These are phyloP conservation scores for Cylindroiulus punctatus DNA, from an alignment of 2,888 invertebrate species.

Conservation along the genomic window DNA sequence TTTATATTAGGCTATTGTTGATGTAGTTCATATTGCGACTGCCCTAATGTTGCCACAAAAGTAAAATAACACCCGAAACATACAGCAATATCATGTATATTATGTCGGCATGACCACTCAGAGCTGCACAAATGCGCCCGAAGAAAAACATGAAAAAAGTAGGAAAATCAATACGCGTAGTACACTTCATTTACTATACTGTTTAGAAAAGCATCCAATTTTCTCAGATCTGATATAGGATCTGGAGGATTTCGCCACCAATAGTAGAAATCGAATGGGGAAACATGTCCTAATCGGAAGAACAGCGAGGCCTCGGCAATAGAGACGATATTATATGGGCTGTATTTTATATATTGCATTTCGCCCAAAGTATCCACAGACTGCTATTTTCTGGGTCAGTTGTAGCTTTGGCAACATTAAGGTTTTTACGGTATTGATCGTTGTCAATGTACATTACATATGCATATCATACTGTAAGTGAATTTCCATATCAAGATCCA, in stretches of 20 bases:
- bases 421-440: slow-evolving; percentile 48
- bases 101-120: slow-evolving; percentile 17
- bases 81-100: slow-evolving; percentile 42
- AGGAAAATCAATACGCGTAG: slow-evolving; percentile 42
- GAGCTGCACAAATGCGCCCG: slow-evolving; percentile 4
- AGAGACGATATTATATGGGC: background rate
- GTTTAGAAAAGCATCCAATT: slow-evolving; percentile 53
- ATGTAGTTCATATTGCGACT: slow-evolving; percentile 43
- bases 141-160: slow-evolving; percentile 30
- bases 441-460: slow-evolving; percentile 40
- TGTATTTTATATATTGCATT: slow-evolving; percentile 44
- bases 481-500: slow-evolving; percentile 20
- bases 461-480: slow-evolving; percentile 44
- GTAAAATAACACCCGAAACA: slow-evolving; percentile 42
- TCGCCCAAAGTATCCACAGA: background rate
- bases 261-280: slow-evolving; percentile 49
- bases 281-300: slow-evolving; percentile 47
- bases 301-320: background rate
- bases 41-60: slow-evolving; percentile 17
- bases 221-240: slow-evolving; percentile 51
- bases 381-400: slow-evolving; percentile 48
- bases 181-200: slow-evolving; percentile 52
- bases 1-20: slow-evolving; percentile 47
- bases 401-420: slow-evolving; percentile 30
- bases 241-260: slow-evolving; percentile 45